Evolutionary conservation across 2,888 invertebrate species (phyloP).

Genomic region (Netelia virgata): DNA sequence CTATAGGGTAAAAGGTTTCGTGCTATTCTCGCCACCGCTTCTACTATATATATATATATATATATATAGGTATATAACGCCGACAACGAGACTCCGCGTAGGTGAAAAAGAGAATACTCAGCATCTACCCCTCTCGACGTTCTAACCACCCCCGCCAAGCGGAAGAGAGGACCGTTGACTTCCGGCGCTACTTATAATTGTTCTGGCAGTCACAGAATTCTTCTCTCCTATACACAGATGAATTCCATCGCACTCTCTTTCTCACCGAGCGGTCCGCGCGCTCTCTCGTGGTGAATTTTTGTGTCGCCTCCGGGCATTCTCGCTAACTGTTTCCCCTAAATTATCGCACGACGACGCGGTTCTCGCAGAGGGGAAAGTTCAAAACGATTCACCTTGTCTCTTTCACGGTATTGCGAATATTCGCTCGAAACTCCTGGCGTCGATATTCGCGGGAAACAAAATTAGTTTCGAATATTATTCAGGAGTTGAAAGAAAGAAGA

Average conservation of each 20-base stretch:
- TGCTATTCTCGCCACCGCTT: constrained; percentile 53
- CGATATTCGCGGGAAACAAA: not conserved
- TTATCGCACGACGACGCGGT: constrained; percentile 70
- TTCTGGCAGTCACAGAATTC: constrained; percentile 74
- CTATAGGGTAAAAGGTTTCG: constrained; percentile 53
- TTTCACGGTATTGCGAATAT: constrained; percentile 15
- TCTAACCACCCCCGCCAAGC: constrained; percentile 48
- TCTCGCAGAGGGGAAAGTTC: constrained; percentile 14
- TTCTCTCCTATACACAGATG: constrained; percentile 1
- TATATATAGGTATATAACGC: constrained; percentile 2
- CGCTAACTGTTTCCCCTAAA: constrained; percentile 77
- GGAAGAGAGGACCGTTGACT: constrained; percentile 77
- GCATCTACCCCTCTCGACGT: constrained; percentile 10
- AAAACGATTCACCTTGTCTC: constrained; percentile 8
- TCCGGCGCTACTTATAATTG: constrained; percentile 81
- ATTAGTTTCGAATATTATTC: too few relatives aligned
- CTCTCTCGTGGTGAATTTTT: constrained; percentile 61
- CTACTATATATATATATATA: constrained; percentile 12
- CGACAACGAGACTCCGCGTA: constrained; percentile 18
- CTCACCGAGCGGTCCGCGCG: not conserved
- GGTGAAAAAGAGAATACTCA: constrained; percentile 45
- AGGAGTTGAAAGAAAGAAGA: not conserved
- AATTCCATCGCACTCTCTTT: constrained; percentile 3
- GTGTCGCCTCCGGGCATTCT: constrained; percentile 74
- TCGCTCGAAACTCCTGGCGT: not conserved